Conservation (phyloP, 2,797 vertebrate species). For the Acanthopagrus latus region DNA sequence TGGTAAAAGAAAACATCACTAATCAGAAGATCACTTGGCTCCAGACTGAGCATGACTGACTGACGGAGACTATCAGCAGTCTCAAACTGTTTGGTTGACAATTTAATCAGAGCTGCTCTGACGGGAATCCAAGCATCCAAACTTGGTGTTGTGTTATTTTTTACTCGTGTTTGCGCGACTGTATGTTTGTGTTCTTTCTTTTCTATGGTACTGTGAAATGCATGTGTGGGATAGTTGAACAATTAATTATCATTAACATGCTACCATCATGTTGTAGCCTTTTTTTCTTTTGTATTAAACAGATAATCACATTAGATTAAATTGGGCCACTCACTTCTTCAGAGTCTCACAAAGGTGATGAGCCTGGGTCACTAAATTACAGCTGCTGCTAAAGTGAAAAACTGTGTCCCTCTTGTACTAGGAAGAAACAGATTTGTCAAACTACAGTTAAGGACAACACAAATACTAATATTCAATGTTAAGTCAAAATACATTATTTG, state of each 20-base stretch:
- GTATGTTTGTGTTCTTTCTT: not conserved
- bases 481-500: not conserved
- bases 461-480: not conserved
- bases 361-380: not conserved
- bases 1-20: conserved; percentile 76
- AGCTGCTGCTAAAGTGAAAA: not conserved
- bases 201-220: not conserved
- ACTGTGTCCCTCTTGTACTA: not conserved
- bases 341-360: not conserved
- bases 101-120: not conserved
- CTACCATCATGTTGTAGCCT: not conserved
- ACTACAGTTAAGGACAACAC: not conserved
- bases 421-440: not conserved
- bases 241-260: not conserved
- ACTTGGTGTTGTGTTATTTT: not conserved
- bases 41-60: conserved; percentile 9
- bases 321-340: not conserved
- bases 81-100: not conserved
- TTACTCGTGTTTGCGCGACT: not conserved
- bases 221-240: not conserved
- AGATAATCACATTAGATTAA: not conserved
- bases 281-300: not conserved
- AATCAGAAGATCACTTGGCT: conserved; percentile 34
- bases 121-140: not conserved
- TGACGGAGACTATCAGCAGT: not conserved